Evolutionary conservation across 2,797 vertebrate species (phyloP).

Genomic region (Cephalopachus bancanus): DNA sequence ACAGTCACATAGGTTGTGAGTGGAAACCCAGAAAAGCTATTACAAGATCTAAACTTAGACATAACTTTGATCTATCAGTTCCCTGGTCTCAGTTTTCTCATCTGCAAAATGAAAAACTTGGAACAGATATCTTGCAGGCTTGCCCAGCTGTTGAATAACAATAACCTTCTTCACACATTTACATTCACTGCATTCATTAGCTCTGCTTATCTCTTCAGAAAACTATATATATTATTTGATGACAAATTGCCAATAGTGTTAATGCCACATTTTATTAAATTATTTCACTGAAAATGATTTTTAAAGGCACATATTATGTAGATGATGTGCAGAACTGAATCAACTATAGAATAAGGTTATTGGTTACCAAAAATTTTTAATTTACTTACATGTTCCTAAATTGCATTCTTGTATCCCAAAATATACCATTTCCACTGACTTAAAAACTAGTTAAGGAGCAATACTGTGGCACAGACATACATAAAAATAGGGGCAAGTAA

Average conservation of each 20-base stretch:
- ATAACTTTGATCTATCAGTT: not conserved
- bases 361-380: not conserved
- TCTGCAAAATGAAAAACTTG: not conserved
- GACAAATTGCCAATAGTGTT: not conserved
- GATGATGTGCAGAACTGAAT: not conserved
- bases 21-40: not conserved
- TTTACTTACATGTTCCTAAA: not conserved
- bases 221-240: not conserved
- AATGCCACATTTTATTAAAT: not conserved
- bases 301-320: not conserved
- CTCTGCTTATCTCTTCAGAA: not conserved
- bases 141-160: not conserved
- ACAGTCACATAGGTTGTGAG: not conserved
- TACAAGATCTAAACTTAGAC: not conserved
- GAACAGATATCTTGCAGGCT: not conserved
- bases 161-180: not conserved
- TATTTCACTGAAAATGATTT: not conserved
- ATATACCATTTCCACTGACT: not conserved
- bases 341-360: not conserved
- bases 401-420: not conserved
- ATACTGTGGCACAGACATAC: not conserved
- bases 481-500: slow-evolving; percentile 32
- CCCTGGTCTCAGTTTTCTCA: not conserved
- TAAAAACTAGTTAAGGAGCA: not conserved
- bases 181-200: not conserved